Evolutionary conservation across 2,113 vertebrate genomes (phyloP).

Genomic region (Psilopsiagon aymara): DNA sequence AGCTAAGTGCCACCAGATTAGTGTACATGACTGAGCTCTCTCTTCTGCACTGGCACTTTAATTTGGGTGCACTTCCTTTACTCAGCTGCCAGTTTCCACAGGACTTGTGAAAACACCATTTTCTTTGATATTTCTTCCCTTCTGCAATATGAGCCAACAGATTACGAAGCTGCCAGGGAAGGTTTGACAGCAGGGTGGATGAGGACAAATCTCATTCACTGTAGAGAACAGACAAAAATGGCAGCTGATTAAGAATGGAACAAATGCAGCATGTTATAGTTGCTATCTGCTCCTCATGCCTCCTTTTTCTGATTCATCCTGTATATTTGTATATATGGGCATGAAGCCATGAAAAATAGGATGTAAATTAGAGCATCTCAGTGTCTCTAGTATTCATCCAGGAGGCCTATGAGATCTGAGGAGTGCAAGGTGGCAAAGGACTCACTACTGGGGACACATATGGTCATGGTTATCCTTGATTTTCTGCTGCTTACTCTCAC

Average conservation of each 20-base stretch:
- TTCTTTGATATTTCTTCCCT: not conserved
- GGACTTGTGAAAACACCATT: not conserved
- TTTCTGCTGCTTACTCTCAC: not conserved
- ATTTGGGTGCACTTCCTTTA: not conserved
- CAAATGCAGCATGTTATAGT: not conserved
- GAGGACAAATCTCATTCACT: not conserved
- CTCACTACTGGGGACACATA: not conserved
- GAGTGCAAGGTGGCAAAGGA: not conserved
- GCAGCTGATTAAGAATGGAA: not conserved
- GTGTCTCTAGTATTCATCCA: not conserved
- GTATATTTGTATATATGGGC: not conserved
- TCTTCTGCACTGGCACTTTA: not conserved
- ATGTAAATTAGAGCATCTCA: not conserved
- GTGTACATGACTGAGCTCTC: not conserved
- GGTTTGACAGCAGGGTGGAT: not conserved
- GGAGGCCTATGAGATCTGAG: not conserved
- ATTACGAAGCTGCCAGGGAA: not conserved
- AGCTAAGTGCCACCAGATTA: not conserved
- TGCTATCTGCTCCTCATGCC: not conserved
- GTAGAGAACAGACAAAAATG: not conserved
- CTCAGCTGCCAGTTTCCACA: conserved; percentile 10
- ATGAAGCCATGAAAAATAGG: not conserved
- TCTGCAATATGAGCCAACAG: not conserved
- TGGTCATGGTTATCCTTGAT: not conserved
- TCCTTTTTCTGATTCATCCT: not conserved